A percentile compares a stretch with the other conserved stretches of the same genome.
These are phyloP conservation scores for Balanococcus diminutus DNA, from an alignment of 2,888 invertebrate genomes.

Conservation along the genomic window DNA sequence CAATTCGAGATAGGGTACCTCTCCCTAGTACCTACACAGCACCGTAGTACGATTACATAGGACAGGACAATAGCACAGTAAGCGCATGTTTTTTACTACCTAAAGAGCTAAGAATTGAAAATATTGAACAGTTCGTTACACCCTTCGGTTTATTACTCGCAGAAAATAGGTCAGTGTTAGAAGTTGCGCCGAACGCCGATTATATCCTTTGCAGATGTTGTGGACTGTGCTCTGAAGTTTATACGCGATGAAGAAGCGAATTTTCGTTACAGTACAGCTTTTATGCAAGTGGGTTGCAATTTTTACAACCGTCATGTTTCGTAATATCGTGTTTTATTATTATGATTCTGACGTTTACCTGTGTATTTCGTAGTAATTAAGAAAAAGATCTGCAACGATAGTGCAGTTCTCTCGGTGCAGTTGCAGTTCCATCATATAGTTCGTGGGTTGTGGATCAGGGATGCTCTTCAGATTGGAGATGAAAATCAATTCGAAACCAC, in stretches of 20 bases:
- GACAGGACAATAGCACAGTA: not conserved
- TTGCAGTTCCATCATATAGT: not conserved
- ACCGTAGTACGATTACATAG: not conserved
- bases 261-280: not conserved
- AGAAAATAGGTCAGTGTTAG: conserved; percentile 41
- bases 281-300: conserved; percentile 1
- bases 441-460: not conserved
- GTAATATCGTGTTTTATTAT: not conserved
- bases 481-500: not conserved
- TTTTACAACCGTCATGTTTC: conserved; percentile 23
- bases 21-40: not conserved
- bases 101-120: conserved; percentile 11
- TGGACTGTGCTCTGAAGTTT: not conserved
- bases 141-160: conserved; percentile 26
- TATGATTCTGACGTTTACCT: not conserved
- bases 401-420: not conserved
- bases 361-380: not conserved
- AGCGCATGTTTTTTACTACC: conserved; percentile 40
- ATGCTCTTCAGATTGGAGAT: not conserved
- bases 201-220: conserved; percentile 40
- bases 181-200: conserved; percentile 41
- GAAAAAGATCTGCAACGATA: not conserved
- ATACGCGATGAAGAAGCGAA: conserved; percentile 7
- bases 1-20: no score
- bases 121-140: conserved; percentile 44